These are phyloP conservation scores for Liposcelis brunnea DNA, from an alignment of 2,888 invertebrate species.

Conservation along the genomic window DNA sequence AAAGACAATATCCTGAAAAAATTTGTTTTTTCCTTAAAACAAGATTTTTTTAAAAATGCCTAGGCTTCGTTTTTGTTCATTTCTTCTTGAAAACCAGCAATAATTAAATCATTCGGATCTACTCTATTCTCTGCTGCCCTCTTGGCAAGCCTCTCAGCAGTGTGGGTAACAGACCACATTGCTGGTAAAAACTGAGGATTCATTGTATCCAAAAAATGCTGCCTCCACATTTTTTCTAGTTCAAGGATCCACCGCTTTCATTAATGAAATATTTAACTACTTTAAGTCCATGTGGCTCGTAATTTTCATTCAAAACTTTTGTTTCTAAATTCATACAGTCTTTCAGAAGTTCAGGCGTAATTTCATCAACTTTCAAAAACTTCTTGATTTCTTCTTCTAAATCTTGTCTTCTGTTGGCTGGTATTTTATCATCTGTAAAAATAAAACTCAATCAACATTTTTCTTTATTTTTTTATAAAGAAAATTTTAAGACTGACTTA, in stretches of 20 bases:
- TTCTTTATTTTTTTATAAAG: no score
- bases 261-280: constrained; percentile 40
- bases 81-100: background rate
- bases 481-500: no score
- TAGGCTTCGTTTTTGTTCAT: no score
- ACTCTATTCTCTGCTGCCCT: background rate
- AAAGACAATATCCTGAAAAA: no score
- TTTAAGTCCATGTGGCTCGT: constrained; percentile 35
- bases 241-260: constrained; percentile 40
- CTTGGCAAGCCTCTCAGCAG: background rate
- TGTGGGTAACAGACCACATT: constrained; percentile 58
- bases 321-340: constrained; percentile 32
- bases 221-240: constrained; percentile 56
- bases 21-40: background rate
- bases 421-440: constrained; percentile 30
- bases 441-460: background rate
- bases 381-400: constrained; percentile 32
- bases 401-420: constrained; percentile 30
- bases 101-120: background rate
- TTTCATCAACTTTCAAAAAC: constrained; percentile 29
- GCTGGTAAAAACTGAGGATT: constrained; percentile 49
- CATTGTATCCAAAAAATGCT: constrained; percentile 58
- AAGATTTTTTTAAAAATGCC: background rate
- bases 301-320: constrained; percentile 29
- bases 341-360: constrained; percentile 33